phyloP scores from a whole-genome alignment of 2,113 vertebrate species.

The Podiceps cristatus region DNA sequence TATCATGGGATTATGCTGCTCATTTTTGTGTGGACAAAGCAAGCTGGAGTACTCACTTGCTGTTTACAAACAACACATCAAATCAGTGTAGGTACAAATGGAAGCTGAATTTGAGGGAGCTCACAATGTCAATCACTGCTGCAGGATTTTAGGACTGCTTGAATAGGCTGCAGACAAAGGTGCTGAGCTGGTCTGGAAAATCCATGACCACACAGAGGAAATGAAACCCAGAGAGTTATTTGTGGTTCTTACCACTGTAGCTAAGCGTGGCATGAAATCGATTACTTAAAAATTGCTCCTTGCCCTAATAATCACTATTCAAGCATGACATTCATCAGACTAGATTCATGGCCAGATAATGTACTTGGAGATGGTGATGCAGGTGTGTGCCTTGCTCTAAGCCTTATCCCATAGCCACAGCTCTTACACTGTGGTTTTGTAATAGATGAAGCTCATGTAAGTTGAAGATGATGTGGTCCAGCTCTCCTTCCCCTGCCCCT shows the following conservation, averaged over 20 bases:
- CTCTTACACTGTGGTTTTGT: neutral
- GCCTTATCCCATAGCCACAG: neutral
- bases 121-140: neutral
- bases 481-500: neutral
- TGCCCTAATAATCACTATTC: neutral
- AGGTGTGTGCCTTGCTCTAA: neutral
- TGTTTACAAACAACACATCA: neutral
- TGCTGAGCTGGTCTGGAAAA: conserved; percentile 33
- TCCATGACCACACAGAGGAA: neutral
- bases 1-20: neutral
- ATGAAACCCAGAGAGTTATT: conserved; percentile 1
- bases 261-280: neutral
- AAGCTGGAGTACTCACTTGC: neutral
- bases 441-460: neutral
- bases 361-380: neutral
- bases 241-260: neutral
- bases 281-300: neutral
- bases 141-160: neutral
- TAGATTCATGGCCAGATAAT: neutral
- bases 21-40: neutral
- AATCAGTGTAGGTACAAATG: neutral
- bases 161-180: neutral
- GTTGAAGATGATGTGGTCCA: neutral
- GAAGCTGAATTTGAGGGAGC: neutral
- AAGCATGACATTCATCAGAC: neutral